Percentiles rank a stretch among this genome's conserved stretches.
These are phyloP conservation scores for Mormyrops boulengeri DNA, from an alignment of 2,797 vertebrate species.

Conservation along the genomic window DNA sequence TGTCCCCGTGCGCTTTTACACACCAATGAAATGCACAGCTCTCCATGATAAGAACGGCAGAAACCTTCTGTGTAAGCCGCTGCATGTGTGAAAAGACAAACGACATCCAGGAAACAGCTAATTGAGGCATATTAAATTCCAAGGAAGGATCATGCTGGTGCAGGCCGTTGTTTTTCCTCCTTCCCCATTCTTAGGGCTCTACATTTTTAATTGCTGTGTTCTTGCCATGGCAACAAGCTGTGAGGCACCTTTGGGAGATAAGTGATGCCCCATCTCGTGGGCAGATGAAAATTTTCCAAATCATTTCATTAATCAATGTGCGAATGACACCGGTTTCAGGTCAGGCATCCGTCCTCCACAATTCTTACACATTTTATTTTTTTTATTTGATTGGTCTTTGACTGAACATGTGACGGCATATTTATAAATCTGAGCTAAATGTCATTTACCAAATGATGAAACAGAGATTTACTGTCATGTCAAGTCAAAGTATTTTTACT, in stretches of 20 bases:
- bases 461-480: neutral
- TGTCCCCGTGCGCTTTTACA: neutral
- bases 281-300: constrained; percentile 12
- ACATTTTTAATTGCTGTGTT: constrained; percentile 21
- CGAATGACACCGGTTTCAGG: neutral
- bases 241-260: constrained; percentile 13
- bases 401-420: neutral
- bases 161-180: neutral
- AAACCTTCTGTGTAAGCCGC: neutral
- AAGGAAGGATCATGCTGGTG: neutral
- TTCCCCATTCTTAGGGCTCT: neutral
- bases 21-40: neutral
- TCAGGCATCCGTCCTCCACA: neutral
- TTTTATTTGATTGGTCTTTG: neutral
- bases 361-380: neutral
- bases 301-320: neutral
- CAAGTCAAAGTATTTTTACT: neutral
- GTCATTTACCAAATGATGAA: neutral
- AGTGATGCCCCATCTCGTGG: constrained; percentile 10
- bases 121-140: neutral
- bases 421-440: neutral
- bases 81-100: constrained; percentile 11
- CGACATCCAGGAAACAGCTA: neutral
- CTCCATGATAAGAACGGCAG: neutral
- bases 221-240: constrained; percentile 14